Base-by-base conservation (phyloP, 2,113 vertebrate genomes). In the Chionomys nivalis region DNA sequence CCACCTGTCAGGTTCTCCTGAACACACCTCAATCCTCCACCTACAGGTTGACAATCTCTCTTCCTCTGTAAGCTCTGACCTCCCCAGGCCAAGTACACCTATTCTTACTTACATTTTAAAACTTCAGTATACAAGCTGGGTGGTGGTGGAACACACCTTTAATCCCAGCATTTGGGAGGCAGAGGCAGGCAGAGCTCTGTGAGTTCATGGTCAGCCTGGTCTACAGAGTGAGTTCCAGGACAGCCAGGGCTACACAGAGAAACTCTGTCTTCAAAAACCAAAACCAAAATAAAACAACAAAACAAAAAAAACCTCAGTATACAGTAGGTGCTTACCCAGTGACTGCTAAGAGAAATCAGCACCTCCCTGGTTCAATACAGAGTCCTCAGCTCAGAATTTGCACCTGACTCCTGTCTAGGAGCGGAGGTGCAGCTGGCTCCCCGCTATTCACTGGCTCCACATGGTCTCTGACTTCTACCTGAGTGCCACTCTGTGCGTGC, bases 301-400 rank as follows among this genome's bases (percentile, higher is more conserved):
- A 58, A 6, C 17, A 58, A 58, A 21, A 21, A 58, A 19, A 21
- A 93, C 44, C 36, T 77, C 31, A 75, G 81, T 79, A 92, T 23
- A 66, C n/a, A 90, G 68, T 33, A 66, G 77, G 24, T 91, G 36
- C 76, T 86, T 95, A 58, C 28, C 61, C 2, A 16, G n/a, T 52
- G 77, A 86, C 28, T n/a, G 58, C n/a, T 65, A 72, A 92, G 58
- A 47, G 52, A 91, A 95, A 83, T 47, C 44, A n/a, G 85, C 36
- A 19, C 31, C 36, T 75, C 44, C 28, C 49, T 65, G 17, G 31
- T 28, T 87, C 36, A 33, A 44, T 55, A 73, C 14, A 39, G 44
- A 73, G 90, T 78, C n/a, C 79, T 93, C 31, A 12, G 72, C 26
- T 87, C 55, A 87, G 76, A 73, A 47, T 87, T 65, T 78, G 28